Base-by-base conservation (phyloP, 2,113 vertebrate genomes). In the Clarias gariepinus region DNA sequence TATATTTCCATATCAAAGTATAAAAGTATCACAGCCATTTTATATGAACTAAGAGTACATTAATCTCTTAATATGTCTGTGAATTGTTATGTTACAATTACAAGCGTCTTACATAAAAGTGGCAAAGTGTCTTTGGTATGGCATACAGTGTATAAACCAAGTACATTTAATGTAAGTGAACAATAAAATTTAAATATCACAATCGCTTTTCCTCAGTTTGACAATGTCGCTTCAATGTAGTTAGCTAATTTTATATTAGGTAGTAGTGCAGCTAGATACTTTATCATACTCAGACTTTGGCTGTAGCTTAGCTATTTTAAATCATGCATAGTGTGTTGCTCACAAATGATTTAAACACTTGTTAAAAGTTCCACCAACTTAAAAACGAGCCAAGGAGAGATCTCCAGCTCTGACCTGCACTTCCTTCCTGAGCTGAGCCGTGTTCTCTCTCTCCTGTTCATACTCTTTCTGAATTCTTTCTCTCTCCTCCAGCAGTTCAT, bases 401-500 rank as follows among this genome's bases (percentile, higher is more conserved):
- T 6, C 23, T 2, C 6, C 36, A 53, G 53, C 47, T 41, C 30
- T 94, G 94, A 99, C 98, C 96, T 97, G 96, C 88, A 95, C 95
- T 90, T 98, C 96, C 88, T 91, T 92, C 90, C 95, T 95, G 76
- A 98, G 93, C 71, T 96, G 95, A 71, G 94, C 94, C 83, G 92
- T 96, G 88, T 88, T 93, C 91, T 97, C 96, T 83, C 95, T 97
- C 91, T 98, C 96, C 83, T 91, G 90, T 87, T 94, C 93, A 23
- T 85, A 94, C 21, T 82, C 81, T 63, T 87, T 89, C 83, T 89
- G 78, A 84, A 92, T 90, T 33, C 76, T 68, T 71, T 87, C 97
- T 92, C 95, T 94, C 92, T 97, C 94, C 82, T 94, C 94, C 90
- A 96, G 94, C 88, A 98, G 95, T 87, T 98, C 96, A 36, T 92